phyloP scores from a whole-genome alignment of 1,140 invertebrate genomes.

The Contarinia nasturtii region DNA sequence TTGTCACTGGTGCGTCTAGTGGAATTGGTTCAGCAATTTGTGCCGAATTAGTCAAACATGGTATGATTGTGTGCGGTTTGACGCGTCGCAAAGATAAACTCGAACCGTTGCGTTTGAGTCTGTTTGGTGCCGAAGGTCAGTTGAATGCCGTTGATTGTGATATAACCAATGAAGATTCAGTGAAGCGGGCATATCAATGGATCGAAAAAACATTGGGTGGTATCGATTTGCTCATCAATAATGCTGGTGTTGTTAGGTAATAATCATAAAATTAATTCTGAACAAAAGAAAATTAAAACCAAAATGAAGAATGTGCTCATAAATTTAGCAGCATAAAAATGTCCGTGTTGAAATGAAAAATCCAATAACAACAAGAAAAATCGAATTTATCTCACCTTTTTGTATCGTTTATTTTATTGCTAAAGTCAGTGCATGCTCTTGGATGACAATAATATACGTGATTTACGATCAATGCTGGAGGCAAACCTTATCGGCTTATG shows the following conservation, averaged over 20 bases:
- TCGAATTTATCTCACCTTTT: too few species aligned
- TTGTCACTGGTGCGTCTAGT: constrained; percentile 46
- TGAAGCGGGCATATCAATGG: constrained; percentile 38
- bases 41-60: constrained; percentile 22
- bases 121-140: constrained; percentile 13
- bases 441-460: constrained; percentile 21
- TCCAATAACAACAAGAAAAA: too few species aligned
- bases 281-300: too few species aligned
- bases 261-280: too few species aligned
- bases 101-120: constrained; percentile 11
- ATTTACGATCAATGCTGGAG: constrained; percentile 21
- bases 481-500: constrained; percentile 34
- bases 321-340: too few species aligned
- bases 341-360: too few species aligned
- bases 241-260: constrained; percentile 30
- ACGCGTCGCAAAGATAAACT: constrained; percentile 25
- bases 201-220: constrained; percentile 34
- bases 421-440: constrained; percentile 15
- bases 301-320: too few species aligned
- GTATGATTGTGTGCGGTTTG: constrained; percentile 34
- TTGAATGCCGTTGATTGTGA: constrained; percentile 31
- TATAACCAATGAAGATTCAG: constrained; percentile 36
- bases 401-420: neutral
- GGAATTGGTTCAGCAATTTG: constrained; percentile 30
- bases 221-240: constrained; percentile 48